These are phyloP conservation scores for Oncorhynchus kisutch DNA, from an alignment of 2,113 vertebrate genomes.

Conservation along the genomic window DNA sequence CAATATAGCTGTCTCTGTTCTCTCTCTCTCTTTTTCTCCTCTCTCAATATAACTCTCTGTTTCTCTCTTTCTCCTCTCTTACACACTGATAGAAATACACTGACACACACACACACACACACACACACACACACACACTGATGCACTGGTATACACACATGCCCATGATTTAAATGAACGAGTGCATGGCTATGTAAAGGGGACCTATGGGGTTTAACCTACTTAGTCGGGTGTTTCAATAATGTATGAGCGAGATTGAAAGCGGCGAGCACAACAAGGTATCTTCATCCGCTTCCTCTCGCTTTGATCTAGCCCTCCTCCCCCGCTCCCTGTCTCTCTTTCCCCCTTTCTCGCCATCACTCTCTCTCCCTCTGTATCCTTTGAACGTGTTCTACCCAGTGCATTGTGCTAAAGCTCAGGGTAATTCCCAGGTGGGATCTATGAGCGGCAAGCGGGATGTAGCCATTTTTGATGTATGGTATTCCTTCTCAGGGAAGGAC, in stretches of 20 bases:
- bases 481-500: no score
- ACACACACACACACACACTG: background rate
- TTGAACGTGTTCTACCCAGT: constrained; percentile 7
- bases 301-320: constrained; percentile 8
- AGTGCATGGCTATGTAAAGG: constrained; percentile 21
- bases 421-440: no score
- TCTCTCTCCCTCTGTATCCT: background rate
- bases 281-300: constrained; percentile 12
- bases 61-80: background rate
- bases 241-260: constrained; percentile 46
- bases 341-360: no score
- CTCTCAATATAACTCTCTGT: background rate
- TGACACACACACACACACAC: background rate
- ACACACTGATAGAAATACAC: background rate
- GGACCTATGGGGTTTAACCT: constrained; percentile 42
- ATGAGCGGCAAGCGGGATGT: no score
- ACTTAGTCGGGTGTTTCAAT: constrained; percentile 41
- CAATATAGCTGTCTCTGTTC: no score
- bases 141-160: constrained; percentile 15
- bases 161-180: constrained; percentile 26
- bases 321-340: no score
- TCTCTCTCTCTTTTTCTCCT: background rate
- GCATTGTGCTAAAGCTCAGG: background rate
- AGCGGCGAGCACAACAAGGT: constrained; percentile 21
- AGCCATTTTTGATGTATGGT: no score